phyloP scores from a whole-genome alignment of 2,797 vertebrate species.

The Oophaga sylvatica region DNA sequence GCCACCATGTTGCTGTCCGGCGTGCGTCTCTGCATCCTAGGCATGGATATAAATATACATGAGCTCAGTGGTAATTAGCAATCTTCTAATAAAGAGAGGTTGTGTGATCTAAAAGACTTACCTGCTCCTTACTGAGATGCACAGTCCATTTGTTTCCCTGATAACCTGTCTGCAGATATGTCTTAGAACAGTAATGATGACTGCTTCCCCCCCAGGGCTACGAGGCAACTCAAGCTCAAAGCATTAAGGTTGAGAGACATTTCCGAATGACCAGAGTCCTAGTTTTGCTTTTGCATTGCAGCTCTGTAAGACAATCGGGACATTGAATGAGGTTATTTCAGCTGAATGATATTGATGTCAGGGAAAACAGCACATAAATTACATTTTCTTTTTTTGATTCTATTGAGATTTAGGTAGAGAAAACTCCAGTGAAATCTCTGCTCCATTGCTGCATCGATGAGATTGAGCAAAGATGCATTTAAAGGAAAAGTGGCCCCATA shows the following conservation, averaged over 20 bases:
- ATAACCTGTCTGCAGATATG: constrained; percentile 49
- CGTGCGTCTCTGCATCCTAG: no score
- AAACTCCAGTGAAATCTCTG: background rate
- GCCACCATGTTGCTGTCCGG: background rate
- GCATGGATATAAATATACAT: background rate
- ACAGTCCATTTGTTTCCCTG: constrained; percentile 24
- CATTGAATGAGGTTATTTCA: constrained; percentile 33
- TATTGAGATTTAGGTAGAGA: background rate
- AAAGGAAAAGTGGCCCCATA: background rate
- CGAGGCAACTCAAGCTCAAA: constrained; percentile 42
- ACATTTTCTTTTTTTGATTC: background rate
- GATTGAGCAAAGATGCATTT: background rate
- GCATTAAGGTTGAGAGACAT: constrained; percentile 49
- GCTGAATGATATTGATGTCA: background rate
- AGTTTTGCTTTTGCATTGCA: background rate
- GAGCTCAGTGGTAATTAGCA: background rate
- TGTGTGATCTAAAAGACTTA: constrained; percentile 33
- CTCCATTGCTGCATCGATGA: background rate
- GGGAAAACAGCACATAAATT: constrained; percentile 10
- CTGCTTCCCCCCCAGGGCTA: constrained; percentile 43
- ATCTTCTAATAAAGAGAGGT: background rate
- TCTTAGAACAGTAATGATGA: constrained; percentile 48
- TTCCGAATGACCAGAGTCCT: constrained; percentile 25
- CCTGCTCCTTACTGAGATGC: constrained; percentile 37
- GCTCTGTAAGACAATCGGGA: constrained; percentile 27